Evolutionary conservation across 2,888 invertebrate genomes (phyloP), one percentile per base, ranked within the genome.

Genomic region (Tribolium freemani): DNA sequence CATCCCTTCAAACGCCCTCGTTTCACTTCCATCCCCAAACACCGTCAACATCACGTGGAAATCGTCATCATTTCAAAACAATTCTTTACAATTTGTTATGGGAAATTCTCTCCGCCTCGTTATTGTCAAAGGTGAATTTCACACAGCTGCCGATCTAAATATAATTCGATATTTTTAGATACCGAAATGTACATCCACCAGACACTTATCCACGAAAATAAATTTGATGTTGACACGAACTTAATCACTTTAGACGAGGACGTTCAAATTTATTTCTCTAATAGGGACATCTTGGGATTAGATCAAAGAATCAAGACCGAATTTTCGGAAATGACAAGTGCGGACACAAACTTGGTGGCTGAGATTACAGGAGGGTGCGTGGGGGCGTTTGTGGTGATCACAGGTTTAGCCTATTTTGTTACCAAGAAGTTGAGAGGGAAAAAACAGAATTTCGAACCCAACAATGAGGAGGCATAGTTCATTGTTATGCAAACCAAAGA

Each of bases 31-130:
- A 63, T 72, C 48, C 31, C 21, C 3, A 5, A 16, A 20, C 6
- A 16, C 45, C 6, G 50, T 78, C 1, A 76, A 76, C 50, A 70
- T 78, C 30, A 76, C 75, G 13, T 78, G 78, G 78, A 44, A 69
- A 10, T 68, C 76, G 5, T 51, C 66, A 5, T 63, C 60, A 5
- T 48, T 46, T 26, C 58, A 61, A 9, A 76, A 76, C 45, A 76
- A 76, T 70, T 77, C 72, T 3, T 61, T 78, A 20, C 60, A 11
- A 68, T 60, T 44, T 51, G 69, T 16, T 70, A 69, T 46, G 21
- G 71, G 71, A 21, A 68, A 76, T 56, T 58, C 48, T 6, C 64
- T 71, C 3, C 66, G 72, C 38, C 56, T 76, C 64, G 70, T 60
- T 16, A 31, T 75, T n/a, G 57, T 74, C 11, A 70, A 69, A 53